Conservation (phyloP, 2,797 vertebrate species). For the Mus minutoides region DNA sequence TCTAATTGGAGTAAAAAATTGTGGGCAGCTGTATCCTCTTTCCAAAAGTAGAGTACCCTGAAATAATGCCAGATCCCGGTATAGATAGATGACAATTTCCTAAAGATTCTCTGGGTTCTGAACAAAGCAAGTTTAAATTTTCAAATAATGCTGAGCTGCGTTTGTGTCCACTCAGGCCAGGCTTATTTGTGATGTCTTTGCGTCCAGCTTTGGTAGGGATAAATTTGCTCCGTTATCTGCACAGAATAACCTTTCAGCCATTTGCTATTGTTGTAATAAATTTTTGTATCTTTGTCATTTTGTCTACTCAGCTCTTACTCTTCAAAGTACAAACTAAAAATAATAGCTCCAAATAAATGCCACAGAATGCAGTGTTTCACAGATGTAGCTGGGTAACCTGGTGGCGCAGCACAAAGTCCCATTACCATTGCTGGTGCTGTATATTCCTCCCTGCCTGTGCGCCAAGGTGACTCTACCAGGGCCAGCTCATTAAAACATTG, state of each 20-base stretch:
- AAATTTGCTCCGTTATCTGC: slow-evolving; percentile 57
- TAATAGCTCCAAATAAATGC: slow-evolving; percentile 76
- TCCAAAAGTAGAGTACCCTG: slow-evolving; percentile 90
- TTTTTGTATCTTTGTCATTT: slow-evolving; percentile 65
- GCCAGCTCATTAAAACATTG: slow-evolving; percentile 76
- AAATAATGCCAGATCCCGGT: slow-evolving; percentile 89
- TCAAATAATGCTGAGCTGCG: slow-evolving; percentile 59
- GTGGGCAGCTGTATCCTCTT: slow-evolving; percentile 90
- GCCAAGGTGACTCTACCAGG: slow-evolving; percentile 68
- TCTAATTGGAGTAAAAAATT: slow-evolving; percentile 97
- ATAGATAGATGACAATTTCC: slow-evolving; percentile 88
- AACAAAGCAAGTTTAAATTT: slow-evolving; percentile 83
- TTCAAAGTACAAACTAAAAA: slow-evolving; percentile 76
- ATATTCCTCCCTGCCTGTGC: slow-evolving; percentile 13
- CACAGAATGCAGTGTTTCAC: slow-evolving; percentile 72
- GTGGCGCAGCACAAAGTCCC: slow-evolving; percentile 44
- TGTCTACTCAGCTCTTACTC: slow-evolving; percentile 76
- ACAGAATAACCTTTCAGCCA: slow-evolving; percentile 67
- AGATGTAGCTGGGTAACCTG: slow-evolving; percentile 37
- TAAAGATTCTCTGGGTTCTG: slow-evolving; percentile 80
- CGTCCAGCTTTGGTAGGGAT: slow-evolving; percentile 58
- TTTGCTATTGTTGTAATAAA: slow-evolving; percentile 58
- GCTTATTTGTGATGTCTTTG: slow-evolving; percentile 48
- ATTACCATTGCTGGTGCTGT: slow-evolving; percentile 39
- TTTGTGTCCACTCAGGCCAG: slow-evolving; percentile 50